Conservation (phyloP, 2,888 invertebrate species). For the Trissolcus brochymenae region DNA sequence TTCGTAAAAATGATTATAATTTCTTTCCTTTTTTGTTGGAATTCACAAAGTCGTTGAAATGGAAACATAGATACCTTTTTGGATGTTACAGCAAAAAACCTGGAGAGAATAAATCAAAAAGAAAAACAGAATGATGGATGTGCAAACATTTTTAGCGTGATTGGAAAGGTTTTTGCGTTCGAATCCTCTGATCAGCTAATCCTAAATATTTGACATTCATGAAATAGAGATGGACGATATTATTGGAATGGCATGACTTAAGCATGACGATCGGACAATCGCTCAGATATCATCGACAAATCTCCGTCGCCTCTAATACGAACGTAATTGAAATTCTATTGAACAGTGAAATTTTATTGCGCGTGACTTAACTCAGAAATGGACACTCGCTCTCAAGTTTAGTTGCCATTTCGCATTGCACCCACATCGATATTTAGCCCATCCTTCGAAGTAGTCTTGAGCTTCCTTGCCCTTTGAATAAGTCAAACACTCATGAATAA, state of each 20-base stretch:
- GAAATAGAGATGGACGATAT: conserved; percentile 16
- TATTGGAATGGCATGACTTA: conserved; percentile 12
- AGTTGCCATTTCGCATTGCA: conserved; percentile 65
- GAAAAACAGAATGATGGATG: too few relatives aligned
- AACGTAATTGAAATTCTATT: conserved; percentile 52
- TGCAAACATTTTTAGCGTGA: too few relatives aligned
- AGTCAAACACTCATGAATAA: conserved; percentile 73
- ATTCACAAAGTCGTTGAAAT: too few relatives aligned
- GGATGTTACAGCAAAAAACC: too few relatives aligned
- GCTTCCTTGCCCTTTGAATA: conserved; percentile 68
- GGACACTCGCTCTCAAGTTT: conserved; percentile 39
- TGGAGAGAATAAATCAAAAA: too few relatives aligned
- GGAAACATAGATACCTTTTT: too few relatives aligned
- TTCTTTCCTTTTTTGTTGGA: too few relatives aligned
- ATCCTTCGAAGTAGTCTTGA: conserved; percentile 44
- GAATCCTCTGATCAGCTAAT: conserved; percentile 21
- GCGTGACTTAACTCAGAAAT: conserved; percentile 50
- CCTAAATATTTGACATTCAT: conserved; percentile 27
- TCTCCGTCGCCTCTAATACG: conserved; percentile 48
- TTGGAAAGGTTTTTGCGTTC: conserved; percentile 4
- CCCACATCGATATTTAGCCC: conserved; percentile 60
- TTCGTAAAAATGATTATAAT: too few relatives aligned
- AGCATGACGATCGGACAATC: conserved; percentile 37
- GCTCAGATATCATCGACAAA: conserved; percentile 48
- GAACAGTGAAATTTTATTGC: conserved; percentile 52